Evolutionary conservation across 1,140 invertebrate species (phyloP).

Genomic region (Zophobas morio): DNA sequence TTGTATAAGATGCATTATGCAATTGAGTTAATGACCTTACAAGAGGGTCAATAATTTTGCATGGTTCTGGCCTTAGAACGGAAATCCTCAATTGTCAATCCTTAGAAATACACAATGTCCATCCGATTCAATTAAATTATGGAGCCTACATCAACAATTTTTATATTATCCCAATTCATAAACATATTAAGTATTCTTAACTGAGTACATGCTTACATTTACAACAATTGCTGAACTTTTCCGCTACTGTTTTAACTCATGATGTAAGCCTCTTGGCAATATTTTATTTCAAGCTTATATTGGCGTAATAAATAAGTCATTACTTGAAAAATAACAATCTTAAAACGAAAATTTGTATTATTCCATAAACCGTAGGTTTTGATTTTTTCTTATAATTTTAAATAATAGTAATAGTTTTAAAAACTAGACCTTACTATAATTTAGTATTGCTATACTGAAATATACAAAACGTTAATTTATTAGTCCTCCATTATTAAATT

Average conservation of each 20-base stretch:
- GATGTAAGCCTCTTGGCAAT: too few species aligned
- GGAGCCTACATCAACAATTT: constrained; percentile 40
- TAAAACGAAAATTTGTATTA: too few species aligned
- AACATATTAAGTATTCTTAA: constrained; percentile 8
- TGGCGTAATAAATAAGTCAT: background rate
- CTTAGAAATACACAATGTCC: constrained; percentile 9
- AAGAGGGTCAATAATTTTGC: constrained; percentile 37
- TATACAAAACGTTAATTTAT: too few species aligned
- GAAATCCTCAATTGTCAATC: constrained; percentile 29
- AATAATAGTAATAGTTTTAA: too few species aligned
- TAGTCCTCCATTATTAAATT: too few species aligned
- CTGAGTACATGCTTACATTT: background rate
- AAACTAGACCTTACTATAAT: too few species aligned
- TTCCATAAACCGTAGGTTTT: too few species aligned
- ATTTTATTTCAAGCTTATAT: too few species aligned
- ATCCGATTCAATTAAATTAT: constrained; percentile 19
- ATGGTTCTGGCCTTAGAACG: constrained; percentile 17
- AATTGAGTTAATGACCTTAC: constrained; percentile 29
- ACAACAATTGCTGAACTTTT: too few species aligned
- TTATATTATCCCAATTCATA: constrained; percentile 26
- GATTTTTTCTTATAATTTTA: too few species aligned
- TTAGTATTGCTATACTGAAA: too few species aligned
- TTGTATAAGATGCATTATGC: constrained; percentile 13
- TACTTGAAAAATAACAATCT: background rate
- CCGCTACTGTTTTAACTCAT: too few species aligned